Evolutionary conservation across 2,888 invertebrate genomes (phyloP).

Genomic region (Lacanobia oleracea): DNA sequence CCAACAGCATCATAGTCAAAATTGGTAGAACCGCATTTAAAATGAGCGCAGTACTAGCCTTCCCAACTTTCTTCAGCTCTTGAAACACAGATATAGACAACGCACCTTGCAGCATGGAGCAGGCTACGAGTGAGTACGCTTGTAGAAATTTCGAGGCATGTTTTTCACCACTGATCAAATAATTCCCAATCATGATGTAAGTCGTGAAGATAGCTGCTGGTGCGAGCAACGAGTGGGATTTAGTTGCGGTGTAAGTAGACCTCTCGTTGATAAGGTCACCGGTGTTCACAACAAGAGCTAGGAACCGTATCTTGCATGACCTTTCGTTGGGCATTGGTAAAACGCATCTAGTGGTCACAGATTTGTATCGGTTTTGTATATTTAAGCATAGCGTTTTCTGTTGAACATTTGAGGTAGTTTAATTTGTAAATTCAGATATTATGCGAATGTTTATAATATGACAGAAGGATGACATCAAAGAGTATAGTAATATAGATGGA

Average conservation of each 20-base stretch:
- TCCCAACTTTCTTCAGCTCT: conserved; percentile 28
- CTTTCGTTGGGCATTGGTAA: conserved; percentile 74
- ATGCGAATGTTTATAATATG: neutral
- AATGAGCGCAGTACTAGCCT: conserved; percentile 66
- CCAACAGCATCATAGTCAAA: conserved; percentile 74
- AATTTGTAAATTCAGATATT: conserved; percentile 6
- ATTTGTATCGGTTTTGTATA: conserved; percentile 5
- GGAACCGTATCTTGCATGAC: conserved; percentile 75
- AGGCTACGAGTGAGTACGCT: conserved; percentile 76
- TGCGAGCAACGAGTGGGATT: conserved; percentile 77
- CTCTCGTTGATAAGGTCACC: conserved; percentile 81
- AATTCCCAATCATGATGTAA: conserved; percentile 75
- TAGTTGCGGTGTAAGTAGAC: conserved; percentile 71
- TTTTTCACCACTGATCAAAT: conserved; percentile 69
- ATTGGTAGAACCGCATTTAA: conserved; percentile 82
- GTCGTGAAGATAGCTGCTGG: conserved; percentile 79
- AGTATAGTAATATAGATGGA: too few species aligned
- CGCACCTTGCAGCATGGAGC: conserved; percentile 71
- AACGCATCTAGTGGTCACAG: conserved; percentile 5
- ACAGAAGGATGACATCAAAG: conserved; percentile 14
- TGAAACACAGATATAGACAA: conserved; percentile 49
- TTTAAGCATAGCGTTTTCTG: conserved; percentile 7
- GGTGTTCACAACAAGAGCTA: conserved; percentile 79
- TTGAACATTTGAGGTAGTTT: neutral
- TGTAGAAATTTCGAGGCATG: conserved; percentile 77